Evolutionary conservation across 2,888 invertebrate genomes (phyloP).

Genomic region (Latheticus oryzae): DNA sequence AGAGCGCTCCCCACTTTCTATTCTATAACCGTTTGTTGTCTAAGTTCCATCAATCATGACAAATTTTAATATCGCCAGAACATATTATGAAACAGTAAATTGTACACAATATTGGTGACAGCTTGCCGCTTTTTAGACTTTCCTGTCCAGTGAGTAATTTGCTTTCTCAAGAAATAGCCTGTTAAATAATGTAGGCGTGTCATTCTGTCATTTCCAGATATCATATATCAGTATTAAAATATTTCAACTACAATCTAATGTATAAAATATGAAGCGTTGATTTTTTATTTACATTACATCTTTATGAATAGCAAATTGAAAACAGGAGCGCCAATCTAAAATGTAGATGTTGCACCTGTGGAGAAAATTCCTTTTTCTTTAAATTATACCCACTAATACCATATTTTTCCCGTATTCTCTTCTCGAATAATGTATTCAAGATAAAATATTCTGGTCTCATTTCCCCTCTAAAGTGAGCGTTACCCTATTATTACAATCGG

Average conservation of each 20-base stretch:
- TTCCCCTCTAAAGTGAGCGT: constrained; percentile 60
- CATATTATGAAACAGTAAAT: constrained; percentile 65
- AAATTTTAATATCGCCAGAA: constrained; percentile 66
- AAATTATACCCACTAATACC: constrained; percentile 58
- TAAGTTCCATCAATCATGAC: constrained; percentile 66
- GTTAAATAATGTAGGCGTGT: constrained; percentile 14
- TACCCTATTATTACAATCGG: constrained; percentile 64
- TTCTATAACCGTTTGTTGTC: constrained; percentile 59
- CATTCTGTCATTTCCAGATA: not conserved
- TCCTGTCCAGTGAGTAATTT: constrained; percentile 30
- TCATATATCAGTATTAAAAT: constrained; percentile 3
- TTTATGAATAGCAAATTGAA: constrained; percentile 47
- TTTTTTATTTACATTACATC: constrained; percentile 20
- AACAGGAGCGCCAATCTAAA: constrained; percentile 52
- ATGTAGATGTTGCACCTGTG: constrained; percentile 61
- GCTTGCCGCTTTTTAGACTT: constrained; percentile 60
- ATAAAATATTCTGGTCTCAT: constrained; percentile 64
- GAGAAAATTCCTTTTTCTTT: constrained; percentile 47
- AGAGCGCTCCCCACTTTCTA: constrained; percentile 57
- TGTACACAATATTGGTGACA: constrained; percentile 65
- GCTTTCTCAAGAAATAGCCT: constrained; percentile 11
- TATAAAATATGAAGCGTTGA: constrained; percentile 13
- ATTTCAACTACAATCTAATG: constrained; percentile 2
- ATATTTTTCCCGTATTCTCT: constrained; percentile 59
- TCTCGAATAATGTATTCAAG: constrained; percentile 59